Conservation (phyloP, 2,888 invertebrate genomes). For the Drosophila mayaguana region DNA sequence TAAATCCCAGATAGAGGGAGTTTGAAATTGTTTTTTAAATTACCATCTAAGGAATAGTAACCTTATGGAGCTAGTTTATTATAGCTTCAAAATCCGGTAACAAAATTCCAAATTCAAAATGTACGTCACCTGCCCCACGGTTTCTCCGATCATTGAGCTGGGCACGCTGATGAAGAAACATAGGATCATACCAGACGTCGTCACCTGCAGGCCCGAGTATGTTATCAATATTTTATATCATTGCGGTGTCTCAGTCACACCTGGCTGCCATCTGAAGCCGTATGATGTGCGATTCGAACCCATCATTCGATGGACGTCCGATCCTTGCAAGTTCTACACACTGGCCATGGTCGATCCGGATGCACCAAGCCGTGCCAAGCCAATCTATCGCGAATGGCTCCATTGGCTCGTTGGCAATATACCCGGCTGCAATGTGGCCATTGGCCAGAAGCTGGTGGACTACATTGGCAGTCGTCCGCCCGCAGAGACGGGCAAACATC, state of each 20-base stretch:
- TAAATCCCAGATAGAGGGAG: neutral
- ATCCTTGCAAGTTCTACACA: slow-evolving; percentile 44
- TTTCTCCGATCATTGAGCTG: slow-evolving; percentile 27
- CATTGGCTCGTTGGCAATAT: slow-evolving; percentile 73
- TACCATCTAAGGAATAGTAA: neutral
- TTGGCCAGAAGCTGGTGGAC: slow-evolving; percentile 46
- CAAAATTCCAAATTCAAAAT: slow-evolving; percentile 32
- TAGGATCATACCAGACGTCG: slow-evolving; percentile 50
- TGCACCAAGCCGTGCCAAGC: slow-evolving; percentile 31
- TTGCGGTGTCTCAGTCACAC: slow-evolving; percentile 33
- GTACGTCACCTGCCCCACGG: slow-evolving; percentile 37
- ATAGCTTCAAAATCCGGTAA: neutral
- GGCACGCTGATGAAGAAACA: slow-evolving; percentile 31
- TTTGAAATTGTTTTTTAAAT: no score
- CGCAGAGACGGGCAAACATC: slow-evolving; percentile 23
- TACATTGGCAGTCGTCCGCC: slow-evolving; percentile 53
- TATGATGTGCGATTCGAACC: slow-evolving; percentile 31
- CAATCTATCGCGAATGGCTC: slow-evolving; percentile 41
- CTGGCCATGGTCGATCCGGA: slow-evolving; percentile 62
- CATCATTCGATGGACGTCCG: slow-evolving; percentile 50
- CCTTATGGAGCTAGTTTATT: neutral
- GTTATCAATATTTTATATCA: slow-evolving; percentile 48
- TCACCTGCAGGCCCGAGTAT: slow-evolving; percentile 44
- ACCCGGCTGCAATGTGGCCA: slow-evolving; percentile 50
- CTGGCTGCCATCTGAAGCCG: slow-evolving; percentile 25